Percentiles rank a stretch among this genome's conserved stretches.
These are phyloP conservation scores for Brachirus orientalis DNA, from an alignment of 2,113 vertebrate species.

Conservation along the genomic window DNA sequence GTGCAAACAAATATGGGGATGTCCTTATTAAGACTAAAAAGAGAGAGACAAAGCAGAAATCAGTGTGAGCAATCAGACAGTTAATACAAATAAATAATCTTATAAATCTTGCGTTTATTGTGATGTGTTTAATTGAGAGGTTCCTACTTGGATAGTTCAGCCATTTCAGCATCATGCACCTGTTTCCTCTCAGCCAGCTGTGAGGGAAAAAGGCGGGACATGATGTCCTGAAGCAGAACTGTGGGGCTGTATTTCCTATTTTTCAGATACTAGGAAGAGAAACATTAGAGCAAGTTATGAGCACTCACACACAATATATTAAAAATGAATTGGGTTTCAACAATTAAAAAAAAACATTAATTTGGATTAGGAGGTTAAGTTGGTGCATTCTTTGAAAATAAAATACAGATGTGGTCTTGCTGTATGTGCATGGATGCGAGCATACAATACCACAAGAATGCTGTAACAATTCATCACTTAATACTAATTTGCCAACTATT, in stretches of 20 bases:
- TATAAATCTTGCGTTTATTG: background rate
- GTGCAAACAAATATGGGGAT: slow-evolving; percentile 93
- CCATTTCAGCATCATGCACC: slow-evolving; percentile 86
- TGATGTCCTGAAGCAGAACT: slow-evolving; percentile 84
- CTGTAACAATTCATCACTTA: no score
- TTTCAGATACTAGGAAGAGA: slow-evolving; percentile 83
- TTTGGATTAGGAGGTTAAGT: no score
- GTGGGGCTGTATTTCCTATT: slow-evolving; percentile 88
- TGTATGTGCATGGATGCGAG: no score
- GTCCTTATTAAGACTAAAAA: slow-evolving; percentile 84
- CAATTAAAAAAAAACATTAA: no score
- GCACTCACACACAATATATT: no score
- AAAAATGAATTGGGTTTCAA: no score
- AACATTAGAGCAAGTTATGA: background rate
- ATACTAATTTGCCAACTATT: no score
- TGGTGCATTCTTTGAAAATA: no score
- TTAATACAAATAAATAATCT: background rate
- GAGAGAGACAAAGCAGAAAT: background rate
- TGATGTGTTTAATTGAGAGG: background rate
- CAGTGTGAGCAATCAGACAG: no score
- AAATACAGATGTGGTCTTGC: background rate
- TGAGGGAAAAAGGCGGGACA: slow-evolving; percentile 81
- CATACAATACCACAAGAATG: no score
- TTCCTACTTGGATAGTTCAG: slow-evolving; percentile 90
- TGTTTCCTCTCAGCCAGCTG: slow-evolving; percentile 86